Conservation (phyloP, 2,113 vertebrate species). For the Ceratotherium simum region DNA sequence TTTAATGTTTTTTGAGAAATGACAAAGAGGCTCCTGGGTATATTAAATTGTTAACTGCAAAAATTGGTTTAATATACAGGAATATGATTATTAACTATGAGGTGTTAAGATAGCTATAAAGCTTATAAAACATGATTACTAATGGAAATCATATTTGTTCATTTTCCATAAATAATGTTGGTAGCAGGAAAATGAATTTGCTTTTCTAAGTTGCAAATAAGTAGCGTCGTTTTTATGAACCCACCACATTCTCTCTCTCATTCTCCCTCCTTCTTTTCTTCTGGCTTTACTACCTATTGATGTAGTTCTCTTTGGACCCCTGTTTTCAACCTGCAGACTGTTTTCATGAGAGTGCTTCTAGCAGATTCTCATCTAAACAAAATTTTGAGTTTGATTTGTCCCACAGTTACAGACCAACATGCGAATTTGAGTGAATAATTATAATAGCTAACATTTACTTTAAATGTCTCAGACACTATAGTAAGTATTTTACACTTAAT, state of each 20-base stretch:
- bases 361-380: neutral
- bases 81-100: neutral
- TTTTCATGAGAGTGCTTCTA: neutral
- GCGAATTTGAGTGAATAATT: slow-evolving; percentile 1
- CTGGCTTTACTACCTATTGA: neutral
- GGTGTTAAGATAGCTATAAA: neutral
- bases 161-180: neutral
- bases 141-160: neutral
- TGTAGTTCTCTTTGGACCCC: neutral
- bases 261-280: neutral
- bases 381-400: slow-evolving; percentile 23
- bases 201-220: neutral
- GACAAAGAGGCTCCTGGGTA: neutral
- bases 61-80: neutral
- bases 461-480: neutral
- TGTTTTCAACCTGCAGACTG: neutral
- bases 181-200: neutral
- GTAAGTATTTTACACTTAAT: neutral
- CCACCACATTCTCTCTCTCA: neutral
- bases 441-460: slow-evolving; percentile 7
- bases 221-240: neutral
- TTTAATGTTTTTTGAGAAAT: neutral
- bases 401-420: neutral
- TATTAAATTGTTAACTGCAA: neutral
- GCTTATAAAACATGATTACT: neutral